Conservation (phyloP, 2,888 invertebrate species). For the Aricia artaxerxes region DNA sequence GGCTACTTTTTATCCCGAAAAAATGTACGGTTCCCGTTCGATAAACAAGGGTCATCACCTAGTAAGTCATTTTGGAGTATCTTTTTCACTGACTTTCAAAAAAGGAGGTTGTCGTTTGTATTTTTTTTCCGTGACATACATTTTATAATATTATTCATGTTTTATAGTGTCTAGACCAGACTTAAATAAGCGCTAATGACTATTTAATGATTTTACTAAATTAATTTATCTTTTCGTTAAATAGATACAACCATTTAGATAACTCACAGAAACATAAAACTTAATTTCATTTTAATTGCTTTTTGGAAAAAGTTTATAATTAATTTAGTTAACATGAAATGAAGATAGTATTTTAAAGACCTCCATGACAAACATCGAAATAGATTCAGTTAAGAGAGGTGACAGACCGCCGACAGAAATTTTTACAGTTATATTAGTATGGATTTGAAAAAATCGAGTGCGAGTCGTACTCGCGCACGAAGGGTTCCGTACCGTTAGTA, state of each 20-base stretch:
- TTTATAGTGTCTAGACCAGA: not conserved
- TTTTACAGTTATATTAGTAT: too few relatives aligned
- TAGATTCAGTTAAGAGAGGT: not conserved
- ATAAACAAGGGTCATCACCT: too few relatives aligned
- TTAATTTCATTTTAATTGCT: not conserved
- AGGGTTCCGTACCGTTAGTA: too few relatives aligned
- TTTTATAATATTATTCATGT: not conserved
- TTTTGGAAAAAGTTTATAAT: not conserved
- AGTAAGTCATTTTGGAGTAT: too few relatives aligned
- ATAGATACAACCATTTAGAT: slow-evolving; percentile 3
- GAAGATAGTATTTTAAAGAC: too few relatives aligned
- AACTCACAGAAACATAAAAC: not conserved
- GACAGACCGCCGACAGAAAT: too few relatives aligned
- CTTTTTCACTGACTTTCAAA: too few relatives aligned
- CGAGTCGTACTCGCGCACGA: too few relatives aligned
- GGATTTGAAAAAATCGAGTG: not conserved
- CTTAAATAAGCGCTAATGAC: not conserved
- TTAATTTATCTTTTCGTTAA: not conserved
- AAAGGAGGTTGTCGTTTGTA: too few relatives aligned
- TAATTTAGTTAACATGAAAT: not conserved
- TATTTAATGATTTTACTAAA: not conserved
- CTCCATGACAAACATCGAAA: not conserved
- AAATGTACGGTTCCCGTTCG: too few relatives aligned
- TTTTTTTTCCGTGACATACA: not conserved
- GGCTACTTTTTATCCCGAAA: too few relatives aligned